These are phyloP conservation scores for Notarius lentiginosus DNA, from an alignment of 2,113 vertebrate genomes.

Conservation along the genomic window DNA sequence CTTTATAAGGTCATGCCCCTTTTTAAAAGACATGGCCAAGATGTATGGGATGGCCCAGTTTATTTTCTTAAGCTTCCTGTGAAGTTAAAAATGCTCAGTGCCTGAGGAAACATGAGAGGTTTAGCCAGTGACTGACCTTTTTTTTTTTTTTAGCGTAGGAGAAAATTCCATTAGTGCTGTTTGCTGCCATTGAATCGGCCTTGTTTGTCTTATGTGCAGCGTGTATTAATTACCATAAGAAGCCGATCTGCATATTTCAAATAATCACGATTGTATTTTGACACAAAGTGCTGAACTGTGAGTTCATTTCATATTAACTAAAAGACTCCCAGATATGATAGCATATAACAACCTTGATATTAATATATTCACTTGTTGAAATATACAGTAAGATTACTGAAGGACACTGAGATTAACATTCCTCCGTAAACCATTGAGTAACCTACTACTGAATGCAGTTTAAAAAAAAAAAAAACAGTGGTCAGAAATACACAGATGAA, in stretches of 20 bases:
- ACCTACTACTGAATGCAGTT: slow-evolving; percentile 15
- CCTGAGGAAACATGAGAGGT: background rate
- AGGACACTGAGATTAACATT: background rate
- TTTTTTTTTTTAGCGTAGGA: background rate
- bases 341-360: background rate
- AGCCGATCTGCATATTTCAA: background rate
- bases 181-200: background rate
- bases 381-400: background rate
- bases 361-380: background rate
- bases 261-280: background rate
- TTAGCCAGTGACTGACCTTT: slow-evolving; percentile 19
- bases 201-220: background rate
- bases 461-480: background rate
- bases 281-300: background rate
- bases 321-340: background rate
- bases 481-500: slow-evolving; percentile 11
- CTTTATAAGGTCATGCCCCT: slow-evolving; percentile 48
- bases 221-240: background rate
- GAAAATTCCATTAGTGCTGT: background rate
- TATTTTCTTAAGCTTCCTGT: slow-evolving; percentile 23
- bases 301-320: background rate
- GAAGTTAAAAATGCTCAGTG: slow-evolving; percentile 2
- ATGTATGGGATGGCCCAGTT: slow-evolving; percentile 15
- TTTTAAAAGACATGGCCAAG: slow-evolving; percentile 7
- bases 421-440: background rate